Percentiles rank a stretch among this genome's conserved stretches.
Conservation (phyloP, 2,888 invertebrate species). For the Cepaea hortensis region DNA sequence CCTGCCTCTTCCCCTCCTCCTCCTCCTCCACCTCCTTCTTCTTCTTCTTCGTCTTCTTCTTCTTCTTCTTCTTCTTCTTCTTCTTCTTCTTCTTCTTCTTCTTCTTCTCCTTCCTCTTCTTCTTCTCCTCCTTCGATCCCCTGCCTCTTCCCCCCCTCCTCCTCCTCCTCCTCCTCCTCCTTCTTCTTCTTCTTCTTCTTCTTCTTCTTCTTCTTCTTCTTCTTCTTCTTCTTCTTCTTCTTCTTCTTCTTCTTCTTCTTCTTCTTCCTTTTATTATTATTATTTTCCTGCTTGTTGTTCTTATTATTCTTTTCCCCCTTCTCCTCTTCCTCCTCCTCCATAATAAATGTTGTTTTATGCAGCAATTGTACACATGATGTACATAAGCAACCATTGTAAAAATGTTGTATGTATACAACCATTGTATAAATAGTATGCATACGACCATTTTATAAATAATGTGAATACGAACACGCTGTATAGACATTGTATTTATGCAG, state of each 20-base stretch:
- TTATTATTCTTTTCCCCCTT: too few species aligned
- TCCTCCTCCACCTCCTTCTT: not conserved
- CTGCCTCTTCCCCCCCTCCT: not conserved
- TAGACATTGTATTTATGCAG: too few species aligned
- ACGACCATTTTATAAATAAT: too few species aligned
- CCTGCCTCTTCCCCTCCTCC: not conserved
- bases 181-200: not conserved
- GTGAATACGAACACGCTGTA: too few species aligned
- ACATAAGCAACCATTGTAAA: too few species aligned
- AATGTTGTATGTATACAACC: too few species aligned
- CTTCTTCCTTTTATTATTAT: not conserved
- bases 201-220: slow-evolving; percentile 6
- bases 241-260: not conserved
- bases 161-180: not conserved
- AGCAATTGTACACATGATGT: too few species aligned
- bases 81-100: slow-evolving; percentile 7
- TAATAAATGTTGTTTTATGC: too few species aligned
- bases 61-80: slow-evolving; percentile 7
- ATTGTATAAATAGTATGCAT: too few species aligned
- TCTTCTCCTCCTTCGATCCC: not conserved
- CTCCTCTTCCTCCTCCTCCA: too few species aligned
- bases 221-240: slow-evolving; percentile 19
- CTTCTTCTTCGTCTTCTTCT: not conserved
- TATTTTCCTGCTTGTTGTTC: not conserved
- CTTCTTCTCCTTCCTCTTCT: slow-evolving; percentile 7